phyloP scores from a whole-genome alignment of 2,797 vertebrate genomes.

The Betta splendens region DNA sequence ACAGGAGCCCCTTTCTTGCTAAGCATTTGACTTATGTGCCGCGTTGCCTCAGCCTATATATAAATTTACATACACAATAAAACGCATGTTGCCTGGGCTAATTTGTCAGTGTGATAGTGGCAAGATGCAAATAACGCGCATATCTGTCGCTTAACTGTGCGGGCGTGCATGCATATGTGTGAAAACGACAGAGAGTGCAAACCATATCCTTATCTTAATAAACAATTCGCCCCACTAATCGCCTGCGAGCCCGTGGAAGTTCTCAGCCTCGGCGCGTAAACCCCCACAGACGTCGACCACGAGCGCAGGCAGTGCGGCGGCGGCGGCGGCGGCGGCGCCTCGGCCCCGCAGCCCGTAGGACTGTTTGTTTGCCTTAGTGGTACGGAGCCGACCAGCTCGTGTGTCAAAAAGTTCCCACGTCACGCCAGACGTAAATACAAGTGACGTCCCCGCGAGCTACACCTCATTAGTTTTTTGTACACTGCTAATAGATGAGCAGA shows the following conservation, averaged over 20 bases:
- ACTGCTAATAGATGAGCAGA: constrained; percentile 90
- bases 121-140: constrained; percentile 61
- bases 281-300: constrained; percentile 17
- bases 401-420: constrained; percentile 74
- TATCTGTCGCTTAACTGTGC: constrained; percentile 27
- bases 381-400: constrained; percentile 29
- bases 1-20: constrained; percentile 36
- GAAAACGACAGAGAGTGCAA: constrained; percentile 17
- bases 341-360: constrained; percentile 12
- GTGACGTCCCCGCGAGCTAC: constrained; percentile 87
- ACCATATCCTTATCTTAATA: constrained; percentile 58
- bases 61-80: constrained; percentile 55
- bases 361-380: background rate
- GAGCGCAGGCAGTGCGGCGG: constrained; percentile 16
- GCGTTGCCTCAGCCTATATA: constrained; percentile 30
- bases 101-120: constrained; percentile 65
- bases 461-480: constrained; percentile 89
- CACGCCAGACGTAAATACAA: constrained; percentile 89
- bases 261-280: constrained; percentile 48
- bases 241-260: constrained; percentile 49
- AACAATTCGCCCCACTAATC: constrained; percentile 58
- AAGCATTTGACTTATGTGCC: constrained; percentile 36
- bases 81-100: constrained; percentile 50
- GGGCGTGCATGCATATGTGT: background rate
- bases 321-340: constrained; percentile 14